Evolutionary conservation across 2,888 invertebrate species (phyloP).

Genomic region (Auanema sp.): DNA sequence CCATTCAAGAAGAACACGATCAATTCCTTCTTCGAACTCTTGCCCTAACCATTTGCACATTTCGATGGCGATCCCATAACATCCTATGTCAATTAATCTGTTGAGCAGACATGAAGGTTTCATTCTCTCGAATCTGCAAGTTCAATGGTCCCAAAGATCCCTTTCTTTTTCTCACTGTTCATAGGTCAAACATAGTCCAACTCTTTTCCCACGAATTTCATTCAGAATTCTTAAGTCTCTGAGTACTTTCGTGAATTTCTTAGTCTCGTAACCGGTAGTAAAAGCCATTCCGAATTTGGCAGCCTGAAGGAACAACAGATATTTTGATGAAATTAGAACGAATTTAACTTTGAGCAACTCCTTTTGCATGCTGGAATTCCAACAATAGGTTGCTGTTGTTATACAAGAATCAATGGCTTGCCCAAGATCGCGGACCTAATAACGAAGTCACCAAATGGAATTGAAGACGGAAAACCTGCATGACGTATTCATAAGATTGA

Average conservation of each 20-base stretch:
- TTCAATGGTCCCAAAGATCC: background rate
- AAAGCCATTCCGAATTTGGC: conserved; percentile 47
- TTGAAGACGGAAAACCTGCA: conserved; percentile 17
- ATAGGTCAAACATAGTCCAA: conserved; percentile 42
- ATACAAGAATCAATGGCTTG: conserved; percentile 41
- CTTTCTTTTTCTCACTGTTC: conserved; percentile 18
- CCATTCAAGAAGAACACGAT: conserved; percentile 45
- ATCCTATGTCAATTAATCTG: conserved; percentile 41
- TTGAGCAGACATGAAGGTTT: conserved; percentile 32
- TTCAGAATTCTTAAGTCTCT: conserved; percentile 39
- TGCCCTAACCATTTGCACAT: conserved; percentile 39
- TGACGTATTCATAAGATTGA: conserved; percentile 31
- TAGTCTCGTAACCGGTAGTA: conserved; percentile 29
- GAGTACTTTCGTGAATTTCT: conserved; percentile 33
- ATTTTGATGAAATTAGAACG: conserved; percentile 8
- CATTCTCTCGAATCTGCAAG: conserved; percentile 21
- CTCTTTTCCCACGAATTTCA: conserved; percentile 28
- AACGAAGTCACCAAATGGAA: background rate
- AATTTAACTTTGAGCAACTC: conserved; percentile 22
- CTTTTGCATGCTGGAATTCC: conserved; percentile 31
- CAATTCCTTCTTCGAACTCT: conserved; percentile 33
- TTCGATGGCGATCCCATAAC: conserved; percentile 36
- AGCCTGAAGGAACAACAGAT: conserved; percentile 23
- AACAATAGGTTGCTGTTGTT: conserved; percentile 26
- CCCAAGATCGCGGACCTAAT: conserved; percentile 25